Conservation (phyloP, 2,888 invertebrate genomes). For the Apomyelois bistriatella region DNA sequence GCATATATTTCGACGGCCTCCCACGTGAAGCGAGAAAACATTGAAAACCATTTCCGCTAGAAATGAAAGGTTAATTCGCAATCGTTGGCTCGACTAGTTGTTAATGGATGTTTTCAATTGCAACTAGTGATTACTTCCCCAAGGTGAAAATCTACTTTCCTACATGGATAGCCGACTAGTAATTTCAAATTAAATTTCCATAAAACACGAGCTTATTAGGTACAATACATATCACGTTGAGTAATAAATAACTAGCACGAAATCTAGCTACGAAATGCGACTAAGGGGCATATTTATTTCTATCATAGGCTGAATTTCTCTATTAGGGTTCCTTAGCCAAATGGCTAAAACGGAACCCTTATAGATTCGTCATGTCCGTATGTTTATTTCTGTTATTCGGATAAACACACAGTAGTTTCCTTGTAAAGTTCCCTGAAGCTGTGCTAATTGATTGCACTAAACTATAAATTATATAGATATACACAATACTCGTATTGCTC, state of each 20-base stretch:
- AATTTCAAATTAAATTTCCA: constrained; percentile 17
- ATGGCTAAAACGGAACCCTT: no score
- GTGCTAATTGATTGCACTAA: no score
- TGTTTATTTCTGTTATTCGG: no score
- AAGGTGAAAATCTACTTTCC: constrained; percentile 58
- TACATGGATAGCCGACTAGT: constrained; percentile 36
- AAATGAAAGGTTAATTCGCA: constrained; percentile 45
- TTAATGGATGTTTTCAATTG: constrained; percentile 54
- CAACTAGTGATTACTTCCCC: constrained; percentile 49
- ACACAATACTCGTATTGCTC: no score
- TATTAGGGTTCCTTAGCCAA: no score
- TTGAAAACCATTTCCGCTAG: constrained; percentile 36
- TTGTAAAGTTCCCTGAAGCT: no score
- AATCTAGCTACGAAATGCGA: no score
- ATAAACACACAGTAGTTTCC: no score
- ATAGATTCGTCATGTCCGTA: no score
- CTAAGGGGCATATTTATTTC: no score
- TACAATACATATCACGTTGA: constrained; percentile 8
- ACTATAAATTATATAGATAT: no score
- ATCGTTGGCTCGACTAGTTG: constrained; percentile 34
- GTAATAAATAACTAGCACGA: background rate
- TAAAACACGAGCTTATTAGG: constrained; percentile 5
- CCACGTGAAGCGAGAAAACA: constrained; percentile 29
- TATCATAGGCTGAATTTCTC: no score
- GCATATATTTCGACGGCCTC: constrained; percentile 7